Evolutionary conservation across 2,797 vertebrate genomes (phyloP), one percentile per base, ranked within the genome.

Genomic region (Galagoides demidoff): DNA sequence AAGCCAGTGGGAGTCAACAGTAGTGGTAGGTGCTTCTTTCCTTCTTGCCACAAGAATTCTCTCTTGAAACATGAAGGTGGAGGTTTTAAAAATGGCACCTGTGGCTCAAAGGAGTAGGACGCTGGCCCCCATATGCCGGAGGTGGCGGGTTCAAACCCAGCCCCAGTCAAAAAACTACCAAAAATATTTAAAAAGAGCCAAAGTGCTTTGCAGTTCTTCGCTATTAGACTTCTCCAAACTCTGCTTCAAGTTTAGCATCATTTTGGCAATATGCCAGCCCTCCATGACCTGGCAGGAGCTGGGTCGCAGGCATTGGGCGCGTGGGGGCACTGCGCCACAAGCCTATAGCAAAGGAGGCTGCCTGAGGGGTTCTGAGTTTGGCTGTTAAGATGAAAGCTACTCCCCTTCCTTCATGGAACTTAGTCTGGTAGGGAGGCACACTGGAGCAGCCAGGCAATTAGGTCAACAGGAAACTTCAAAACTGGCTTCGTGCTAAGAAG

Each of bases 1-100:
- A 95, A 99, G 99, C 90, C 98, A 99, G 92, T 99, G 99, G 99
- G 99, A 99, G 97, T 99, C 99, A 61, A 99, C 99, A 81, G 98
- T 99, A 89, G 98, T 99, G 99, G 99, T 99, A 99, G 98, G 97
- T 97, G 95, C 86, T 94, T 78, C 10, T 57, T 96, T 94, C 92
- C 57, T 89, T 90, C 77, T 94, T 87, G 66, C 79, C 22, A 1
- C 29, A 59, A 95, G 76, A 94, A 89, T 81, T 86, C 37, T 84
- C 52, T 89, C 89, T 77, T 63, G 81, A 92, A 95, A 92, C 57
- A 4, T 79, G 52, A 88, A 95, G 37, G 64, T 86, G 52, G 27
- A 93, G 55, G 34, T 88, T 87, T 84, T 63, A 39, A 71, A 95
- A 87, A 85, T 74, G 76, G 39, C 39, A 7, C 39, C 39, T 43